These are phyloP conservation scores for Heliconius sara DNA, from an alignment of 2,888 invertebrate species.

Conservation along the genomic window DNA sequence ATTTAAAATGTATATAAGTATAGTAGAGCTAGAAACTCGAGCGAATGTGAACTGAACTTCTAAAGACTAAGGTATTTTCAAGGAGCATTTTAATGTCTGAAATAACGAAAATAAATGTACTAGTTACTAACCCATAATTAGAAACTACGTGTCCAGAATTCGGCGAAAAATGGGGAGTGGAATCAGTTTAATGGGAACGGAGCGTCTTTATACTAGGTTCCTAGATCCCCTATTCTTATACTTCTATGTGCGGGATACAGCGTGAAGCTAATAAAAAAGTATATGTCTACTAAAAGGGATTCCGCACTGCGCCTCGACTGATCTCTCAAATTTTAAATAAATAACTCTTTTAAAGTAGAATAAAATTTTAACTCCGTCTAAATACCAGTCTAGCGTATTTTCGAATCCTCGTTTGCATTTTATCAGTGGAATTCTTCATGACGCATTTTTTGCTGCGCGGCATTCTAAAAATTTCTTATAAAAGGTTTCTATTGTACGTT, in stretches of 20 bases:
- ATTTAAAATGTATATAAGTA: no score
- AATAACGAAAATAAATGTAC: no score
- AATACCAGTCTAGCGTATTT: background rate
- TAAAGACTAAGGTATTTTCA: no score
- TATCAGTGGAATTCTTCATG: conserved; percentile 12
- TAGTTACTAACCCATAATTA: no score
- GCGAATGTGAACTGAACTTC: no score
- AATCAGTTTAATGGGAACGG: no score
- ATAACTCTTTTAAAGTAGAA: conserved; percentile 5
- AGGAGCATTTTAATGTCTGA: no score
- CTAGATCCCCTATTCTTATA: background rate
- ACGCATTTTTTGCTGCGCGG: background rate
- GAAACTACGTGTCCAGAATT: no score
- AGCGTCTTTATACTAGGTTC: background rate
- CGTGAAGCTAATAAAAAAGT: background rate
- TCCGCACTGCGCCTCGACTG: background rate
- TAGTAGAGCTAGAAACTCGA: no score
- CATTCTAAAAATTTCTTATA: background rate
- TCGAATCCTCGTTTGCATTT: conserved; percentile 22
- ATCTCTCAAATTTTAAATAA: background rate
- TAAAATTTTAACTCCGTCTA: conserved; percentile 10
- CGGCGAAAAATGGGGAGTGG: no score
- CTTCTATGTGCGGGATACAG: background rate
- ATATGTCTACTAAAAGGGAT: background rate
- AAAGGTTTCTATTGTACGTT: background rate